Conservation (phyloP, 2,113 vertebrate genomes). For the Verasper variegatus region DNA sequence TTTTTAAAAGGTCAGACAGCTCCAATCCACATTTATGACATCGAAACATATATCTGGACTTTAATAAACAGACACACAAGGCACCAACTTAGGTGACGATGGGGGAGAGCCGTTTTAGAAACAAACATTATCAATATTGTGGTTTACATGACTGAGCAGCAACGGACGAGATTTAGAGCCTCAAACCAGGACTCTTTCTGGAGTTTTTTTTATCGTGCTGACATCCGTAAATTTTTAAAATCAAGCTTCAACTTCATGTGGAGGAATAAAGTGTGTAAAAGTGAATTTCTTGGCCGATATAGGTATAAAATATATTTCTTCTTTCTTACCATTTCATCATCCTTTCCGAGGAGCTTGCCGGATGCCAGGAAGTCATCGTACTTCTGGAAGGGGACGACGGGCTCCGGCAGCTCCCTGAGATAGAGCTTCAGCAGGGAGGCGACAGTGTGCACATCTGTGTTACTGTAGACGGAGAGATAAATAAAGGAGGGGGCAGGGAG, state of each 20-base stretch:
- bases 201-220: not conserved
- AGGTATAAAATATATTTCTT: not conserved
- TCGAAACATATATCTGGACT: no score
- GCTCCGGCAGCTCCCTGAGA: slow-evolving; percentile 95
- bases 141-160: no score
- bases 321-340: slow-evolving; percentile 90
- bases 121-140: no score
- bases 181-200: not conserved
- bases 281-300: not conserved
- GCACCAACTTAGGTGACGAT: not conserved
- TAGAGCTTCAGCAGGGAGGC: slow-evolving; percentile 97
- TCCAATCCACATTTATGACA: no score
- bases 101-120: no score
- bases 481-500: not conserved
- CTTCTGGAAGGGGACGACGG: slow-evolving; percentile 93
- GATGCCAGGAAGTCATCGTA: slow-evolving; percentile 94
- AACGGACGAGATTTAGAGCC: no score
- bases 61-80: not conserved
- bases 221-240: no score
- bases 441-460: slow-evolving; percentile 96
- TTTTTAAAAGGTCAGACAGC: no score
- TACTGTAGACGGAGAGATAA: slow-evolving; percentile 79
- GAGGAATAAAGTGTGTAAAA: slow-evolving; percentile 1
- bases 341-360: slow-evolving; percentile 91
- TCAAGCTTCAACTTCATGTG: not conserved